Evolutionary conservation across 2,888 invertebrate species (phyloP).

Genomic region (Pollenia angustigena): DNA sequence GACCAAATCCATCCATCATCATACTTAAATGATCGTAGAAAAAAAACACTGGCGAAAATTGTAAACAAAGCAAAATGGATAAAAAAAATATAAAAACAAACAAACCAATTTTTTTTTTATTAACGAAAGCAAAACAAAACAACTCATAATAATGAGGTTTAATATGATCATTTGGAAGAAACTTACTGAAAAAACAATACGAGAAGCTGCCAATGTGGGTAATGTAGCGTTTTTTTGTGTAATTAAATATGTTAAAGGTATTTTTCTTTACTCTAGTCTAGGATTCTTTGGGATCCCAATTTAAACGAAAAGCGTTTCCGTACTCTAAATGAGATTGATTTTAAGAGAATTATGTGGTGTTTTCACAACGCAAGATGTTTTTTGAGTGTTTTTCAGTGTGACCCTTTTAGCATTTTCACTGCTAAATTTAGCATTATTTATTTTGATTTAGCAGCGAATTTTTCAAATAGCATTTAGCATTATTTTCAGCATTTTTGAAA

Average conservation of each 20-base stretch:
- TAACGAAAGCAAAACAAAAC: constrained; percentile 33
- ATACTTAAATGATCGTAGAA: constrained; percentile 44
- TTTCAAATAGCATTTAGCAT: too few relatives aligned
- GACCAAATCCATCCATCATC: constrained; percentile 57
- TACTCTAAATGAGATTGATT: background rate
- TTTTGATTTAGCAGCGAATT: too few relatives aligned
- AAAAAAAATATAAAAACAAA: constrained; percentile 64
- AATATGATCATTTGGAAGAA: constrained; percentile 60
- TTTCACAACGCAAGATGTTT: too few relatives aligned
- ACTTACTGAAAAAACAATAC: constrained; percentile 23
- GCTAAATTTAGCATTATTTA: too few relatives aligned
- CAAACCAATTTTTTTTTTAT: constrained; percentile 38
- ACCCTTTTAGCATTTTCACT: too few relatives aligned
- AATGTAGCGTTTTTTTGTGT: constrained; percentile 17
- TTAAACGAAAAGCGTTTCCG: background rate
- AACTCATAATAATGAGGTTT: constrained; percentile 66
- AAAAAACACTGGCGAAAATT: constrained; percentile 61
- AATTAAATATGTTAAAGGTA: background rate
- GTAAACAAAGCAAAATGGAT: constrained; percentile 67
- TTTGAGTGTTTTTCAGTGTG: too few relatives aligned
- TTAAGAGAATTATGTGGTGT: too few relatives aligned
- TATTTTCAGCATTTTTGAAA: too few relatives aligned
- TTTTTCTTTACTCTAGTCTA: too few relatives aligned
- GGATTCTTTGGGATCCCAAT: background rate
- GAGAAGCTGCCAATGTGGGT: constrained; percentile 20